These are phyloP conservation scores for Brachypalpus laphriformis DNA, from an alignment of 2,888 invertebrate species.

Conservation along the genomic window DNA sequence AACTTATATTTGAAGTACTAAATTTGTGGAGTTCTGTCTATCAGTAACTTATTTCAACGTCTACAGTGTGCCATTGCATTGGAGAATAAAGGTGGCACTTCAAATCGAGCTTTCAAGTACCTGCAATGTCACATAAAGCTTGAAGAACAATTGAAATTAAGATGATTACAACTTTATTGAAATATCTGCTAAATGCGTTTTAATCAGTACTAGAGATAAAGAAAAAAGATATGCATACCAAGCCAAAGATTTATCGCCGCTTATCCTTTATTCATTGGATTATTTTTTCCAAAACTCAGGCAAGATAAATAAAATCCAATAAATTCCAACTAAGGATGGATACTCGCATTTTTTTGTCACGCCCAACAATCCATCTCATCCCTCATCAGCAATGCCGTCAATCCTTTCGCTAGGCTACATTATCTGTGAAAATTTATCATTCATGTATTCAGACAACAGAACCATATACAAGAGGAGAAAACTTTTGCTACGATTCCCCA, in stretches of 20 bases:
- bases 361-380: conserved; percentile 7
- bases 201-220: too few relatives aligned
- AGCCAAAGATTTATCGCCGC: neutral
- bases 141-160: too few relatives aligned
- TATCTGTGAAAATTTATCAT: conserved; percentile 11
- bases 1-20: too few relatives aligned
- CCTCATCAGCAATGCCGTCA: conserved; percentile 9
- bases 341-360: neutral
- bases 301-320: neutral
- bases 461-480: neutral
- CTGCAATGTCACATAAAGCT: too few relatives aligned
- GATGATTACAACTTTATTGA: too few relatives aligned
- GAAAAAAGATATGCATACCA: too few relatives aligned
- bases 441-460: conserved; percentile 18
- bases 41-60: too few relatives aligned
- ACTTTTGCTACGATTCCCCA: neutral
- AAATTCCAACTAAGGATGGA: conserved; percentile 1
- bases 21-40: too few relatives aligned
- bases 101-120: too few relatives aligned
- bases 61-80: too few relatives aligned
- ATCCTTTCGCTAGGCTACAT: conserved; percentile 20
- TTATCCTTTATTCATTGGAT: conserved; percentile 2
- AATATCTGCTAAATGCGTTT: too few relatives aligned
- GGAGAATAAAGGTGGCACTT: too few relatives aligned
- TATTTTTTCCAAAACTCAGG: neutral